These are phyloP conservation scores for Sebastes oblongus DNA, from an alignment of 2,797 vertebrate genomes.

Conservation along the genomic window DNA sequence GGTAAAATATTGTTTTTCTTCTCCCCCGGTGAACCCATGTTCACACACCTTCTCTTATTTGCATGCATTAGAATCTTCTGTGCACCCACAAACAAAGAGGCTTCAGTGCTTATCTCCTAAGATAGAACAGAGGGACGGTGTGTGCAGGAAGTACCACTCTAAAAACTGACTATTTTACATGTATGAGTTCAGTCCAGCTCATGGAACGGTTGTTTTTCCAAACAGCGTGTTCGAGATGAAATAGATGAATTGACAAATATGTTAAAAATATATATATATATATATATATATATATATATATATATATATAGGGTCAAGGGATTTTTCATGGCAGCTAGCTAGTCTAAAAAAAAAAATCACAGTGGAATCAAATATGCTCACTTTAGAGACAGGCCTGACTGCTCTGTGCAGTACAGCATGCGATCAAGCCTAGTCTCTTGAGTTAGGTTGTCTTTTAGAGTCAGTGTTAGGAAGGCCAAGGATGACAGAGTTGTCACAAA, in stretches of 20 bases:
- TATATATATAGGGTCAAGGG: conserved; percentile 17
- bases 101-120: conserved; percentile 41
- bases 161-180: conserved; percentile 38
- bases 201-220: conserved; percentile 10
- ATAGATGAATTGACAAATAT: conserved; percentile 46
- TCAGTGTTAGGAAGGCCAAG: conserved; percentile 52
- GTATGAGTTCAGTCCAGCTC: conserved; percentile 19
- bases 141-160: conserved; percentile 15
- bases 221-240: conserved; percentile 25
- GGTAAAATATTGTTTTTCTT: conserved; percentile 47
- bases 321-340: conserved; percentile 31
- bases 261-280: neutral
- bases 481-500: conserved; percentile 54
- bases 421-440: conserved; percentile 43
- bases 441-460: conserved; percentile 52
- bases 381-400: conserved; percentile 39
- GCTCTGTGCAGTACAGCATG: conserved; percentile 38
- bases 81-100: conserved; percentile 44
- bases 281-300: neutral
- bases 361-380: conserved; percentile 38
- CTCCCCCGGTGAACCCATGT: conserved; percentile 37
- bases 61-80: conserved; percentile 52
- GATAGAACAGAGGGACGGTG: conserved; percentile 50
- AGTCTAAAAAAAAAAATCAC: conserved; percentile 21
- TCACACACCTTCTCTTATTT: conserved; percentile 49